Evolutionary conservation across 2,797 vertebrate species (phyloP), one percentile per base, ranked within the genome.

Genomic region (Sebastes wilsoni): DNA sequence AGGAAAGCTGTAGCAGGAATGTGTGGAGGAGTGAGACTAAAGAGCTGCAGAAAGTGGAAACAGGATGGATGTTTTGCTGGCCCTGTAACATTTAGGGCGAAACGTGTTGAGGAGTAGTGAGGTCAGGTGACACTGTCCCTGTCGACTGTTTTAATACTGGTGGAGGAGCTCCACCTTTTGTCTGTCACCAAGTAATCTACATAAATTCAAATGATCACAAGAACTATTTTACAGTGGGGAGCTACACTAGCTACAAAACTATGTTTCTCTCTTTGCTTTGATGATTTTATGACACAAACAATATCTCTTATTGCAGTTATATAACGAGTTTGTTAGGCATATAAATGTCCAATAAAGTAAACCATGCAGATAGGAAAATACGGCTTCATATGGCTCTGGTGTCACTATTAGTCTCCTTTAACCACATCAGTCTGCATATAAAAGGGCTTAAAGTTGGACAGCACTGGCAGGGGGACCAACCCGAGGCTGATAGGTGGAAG

Each of bases 401-500:
- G 73, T 66, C 49, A 71, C 14, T 20, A 34, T 49, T 54, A 8
- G 27, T 59, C 42, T 56, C 20, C 25, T 42, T 75, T 59, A 49
- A 64, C 16, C 18, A 69, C 49, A 30, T 60, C 58, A 66, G 75
- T 3, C 16, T 74, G 54, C 28, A 22, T 28, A 80, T 95, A 96
- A 84, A 94, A 96, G 0, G 87, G 92, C 94, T 95, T 87, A 20
- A 89, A 62, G 81, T 27, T 77, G 90, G n/a, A 88, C 86, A 71
- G 70, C 68, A 69, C 23, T 71, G 61, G 73, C 22, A 76, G 66
- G 52, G 65, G 42, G 82, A 96, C 95, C 87, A 81, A 96, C 96
- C 96, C 95, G 93, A 60, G 95, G 93, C 85, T 93, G 94, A 94
- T 95, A 96, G 83, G 92, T 88, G 80, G 95, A 95, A 34, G 90